These are phyloP conservation scores for Aspidoscelis tigris DNA, from an alignment of 2,113 vertebrate genomes.

Conservation along the genomic window DNA sequence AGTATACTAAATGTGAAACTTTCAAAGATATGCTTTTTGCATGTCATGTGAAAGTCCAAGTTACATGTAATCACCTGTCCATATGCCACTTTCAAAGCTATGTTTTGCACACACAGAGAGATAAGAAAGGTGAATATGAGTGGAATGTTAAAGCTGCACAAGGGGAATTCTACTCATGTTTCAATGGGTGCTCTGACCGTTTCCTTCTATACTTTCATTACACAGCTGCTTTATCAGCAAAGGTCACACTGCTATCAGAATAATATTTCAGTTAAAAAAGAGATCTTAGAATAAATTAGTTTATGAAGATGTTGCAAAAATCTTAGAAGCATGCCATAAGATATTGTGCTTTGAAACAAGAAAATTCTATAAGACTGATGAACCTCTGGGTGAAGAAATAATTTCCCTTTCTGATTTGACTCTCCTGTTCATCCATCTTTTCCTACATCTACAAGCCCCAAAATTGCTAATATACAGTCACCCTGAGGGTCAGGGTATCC, in stretches of 20 bases:
- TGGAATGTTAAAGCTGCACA: conserved; percentile 10
- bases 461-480: no score
- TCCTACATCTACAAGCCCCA: no score
- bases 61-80: neutral
- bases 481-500: no score
- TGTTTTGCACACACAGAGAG: neutral
- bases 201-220: neutral
- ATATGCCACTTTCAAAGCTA: conserved; percentile 3
- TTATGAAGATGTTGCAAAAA: neutral
- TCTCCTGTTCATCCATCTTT: no score
- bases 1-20: neutral
- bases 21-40: neutral
- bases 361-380: neutral
- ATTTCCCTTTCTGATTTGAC: no score
- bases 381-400: no score
- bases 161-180: conserved; percentile 21
- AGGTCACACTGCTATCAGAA: neutral
- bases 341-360: neutral
- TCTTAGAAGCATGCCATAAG: neutral
- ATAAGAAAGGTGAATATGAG: conserved; percentile 21
- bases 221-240: neutral
- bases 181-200: neutral
- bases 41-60: conserved; percentile 9
- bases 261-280: conserved; percentile 8
- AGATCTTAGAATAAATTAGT: neutral